Conservation (phyloP, 2,113 vertebrate species). For the Toxotes chatareus region DNA sequence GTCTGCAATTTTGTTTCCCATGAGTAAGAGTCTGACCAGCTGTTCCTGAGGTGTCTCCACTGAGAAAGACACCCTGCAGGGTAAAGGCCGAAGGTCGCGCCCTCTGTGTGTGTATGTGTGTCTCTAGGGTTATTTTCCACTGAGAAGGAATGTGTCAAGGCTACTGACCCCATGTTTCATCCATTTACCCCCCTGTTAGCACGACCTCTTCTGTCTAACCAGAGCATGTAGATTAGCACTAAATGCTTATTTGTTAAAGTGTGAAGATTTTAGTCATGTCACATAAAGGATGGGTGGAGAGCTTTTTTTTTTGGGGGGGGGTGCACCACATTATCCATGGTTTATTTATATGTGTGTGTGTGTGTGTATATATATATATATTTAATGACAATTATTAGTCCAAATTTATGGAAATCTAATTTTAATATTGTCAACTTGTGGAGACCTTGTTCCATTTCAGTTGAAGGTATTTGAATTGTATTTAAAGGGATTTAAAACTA, state of each 20-base stretch:
- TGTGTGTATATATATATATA: no score
- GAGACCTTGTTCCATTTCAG: no score
- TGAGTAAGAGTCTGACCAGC: constrained; percentile 38
- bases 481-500: neutral
- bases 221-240: neutral
- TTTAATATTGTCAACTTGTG: no score
- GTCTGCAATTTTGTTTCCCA: constrained; percentile 38
- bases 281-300: no score
- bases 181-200: constrained; percentile 57
- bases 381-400: no score
- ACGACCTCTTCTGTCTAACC: constrained; percentile 15
- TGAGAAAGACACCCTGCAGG: constrained; percentile 45
- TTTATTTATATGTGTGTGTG: neutral
- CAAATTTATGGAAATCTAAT: neutral
- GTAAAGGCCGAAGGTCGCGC: constrained; percentile 38
- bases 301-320: no score
- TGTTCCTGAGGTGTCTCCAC: constrained; percentile 37
- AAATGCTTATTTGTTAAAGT: constrained; percentile 9
- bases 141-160: constrained; percentile 67
- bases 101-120: constrained; percentile 44
- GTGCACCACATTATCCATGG: neutral
- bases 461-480: neutral
- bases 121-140: constrained; percentile 62
- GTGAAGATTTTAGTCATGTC: constrained; percentile 6
- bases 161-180: constrained; percentile 61